Evolutionary conservation across 2,888 invertebrate genomes (phyloP).

Genomic region (Cosmia trapezina): DNA sequence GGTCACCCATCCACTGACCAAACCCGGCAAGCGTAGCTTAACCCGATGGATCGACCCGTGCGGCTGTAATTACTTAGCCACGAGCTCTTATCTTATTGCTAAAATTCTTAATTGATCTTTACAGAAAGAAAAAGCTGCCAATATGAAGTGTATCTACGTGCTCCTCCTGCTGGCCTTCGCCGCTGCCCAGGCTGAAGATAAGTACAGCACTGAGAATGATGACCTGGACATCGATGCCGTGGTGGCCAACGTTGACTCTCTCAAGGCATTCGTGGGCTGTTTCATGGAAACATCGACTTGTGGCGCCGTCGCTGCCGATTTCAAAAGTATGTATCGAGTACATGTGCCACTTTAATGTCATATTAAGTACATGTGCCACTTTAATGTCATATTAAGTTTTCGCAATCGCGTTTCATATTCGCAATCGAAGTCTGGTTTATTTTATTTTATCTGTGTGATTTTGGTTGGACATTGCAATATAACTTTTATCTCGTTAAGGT

Average conservation of each 20-base stretch:
- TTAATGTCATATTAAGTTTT: conserved; percentile 3
- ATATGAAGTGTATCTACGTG: conserved; percentile 76
- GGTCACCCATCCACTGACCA: too few species aligned
- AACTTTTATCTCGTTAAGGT: not conserved
- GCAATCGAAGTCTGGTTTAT: conserved; percentile 5
- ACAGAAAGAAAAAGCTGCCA: conserved; percentile 21
- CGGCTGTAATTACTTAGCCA: too few species aligned
- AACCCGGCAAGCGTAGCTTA: too few species aligned
- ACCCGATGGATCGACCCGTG: too few species aligned
- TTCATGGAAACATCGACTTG: conserved; percentile 77
- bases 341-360: conserved; percentile 15
- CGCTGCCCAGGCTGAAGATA: conserved; percentile 66
- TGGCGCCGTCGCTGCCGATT: conserved; percentile 67
- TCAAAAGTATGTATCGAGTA: conserved; percentile 78
- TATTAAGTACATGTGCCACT: conserved; percentile 16
- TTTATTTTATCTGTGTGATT: not conserved
- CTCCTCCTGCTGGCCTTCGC: conserved; percentile 68
- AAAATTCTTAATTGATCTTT: not conserved
- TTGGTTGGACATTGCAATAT: not conserved
- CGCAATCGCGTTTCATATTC: conserved; percentile 5
- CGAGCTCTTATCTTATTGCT: not conserved
- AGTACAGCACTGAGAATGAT: conserved; percentile 78
- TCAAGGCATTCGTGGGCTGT: conserved; percentile 73
- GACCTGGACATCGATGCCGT: conserved; percentile 77
- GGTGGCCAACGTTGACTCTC: conserved; percentile 58